Evolutionary conservation across 2,113 vertebrate genomes (phyloP).

Genomic region (Osmerus mordax): DNA sequence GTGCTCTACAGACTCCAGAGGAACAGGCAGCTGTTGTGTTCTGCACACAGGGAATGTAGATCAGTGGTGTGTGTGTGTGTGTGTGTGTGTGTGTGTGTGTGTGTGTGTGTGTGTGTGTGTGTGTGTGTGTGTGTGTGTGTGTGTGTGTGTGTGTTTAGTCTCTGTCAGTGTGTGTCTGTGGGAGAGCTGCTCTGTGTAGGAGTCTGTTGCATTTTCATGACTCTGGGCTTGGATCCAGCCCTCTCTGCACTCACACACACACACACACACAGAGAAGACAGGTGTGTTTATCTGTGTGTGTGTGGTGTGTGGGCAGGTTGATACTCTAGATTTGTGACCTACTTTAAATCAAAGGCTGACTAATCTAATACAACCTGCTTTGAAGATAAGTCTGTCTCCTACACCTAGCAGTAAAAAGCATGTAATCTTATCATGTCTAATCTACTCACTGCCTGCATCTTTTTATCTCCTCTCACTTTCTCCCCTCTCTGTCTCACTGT

Average conservation of each 20-base stretch:
- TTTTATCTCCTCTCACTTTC: too few species aligned
- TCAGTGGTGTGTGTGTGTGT: not conserved
- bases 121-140: not conserved
- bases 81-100: not conserved
- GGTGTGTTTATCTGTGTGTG: conserved; percentile 25
- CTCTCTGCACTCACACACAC: conserved; percentile 14
- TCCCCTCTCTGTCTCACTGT: too few species aligned
- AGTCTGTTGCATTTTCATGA: conserved; percentile 29
- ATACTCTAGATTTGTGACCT: not conserved
- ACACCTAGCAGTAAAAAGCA: not conserved
- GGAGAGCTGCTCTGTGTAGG: conserved; percentile 31
- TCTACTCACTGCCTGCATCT: not conserved
- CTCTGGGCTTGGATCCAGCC: conserved; percentile 33
- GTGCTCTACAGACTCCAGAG: not conserved
- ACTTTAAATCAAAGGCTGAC: not conserved
- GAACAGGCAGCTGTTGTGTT: too few species aligned
- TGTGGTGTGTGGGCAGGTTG: not conserved
- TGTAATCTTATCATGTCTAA: conserved; percentile 13
- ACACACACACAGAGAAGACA: conserved; percentile 20
- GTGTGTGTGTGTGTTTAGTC: too few species aligned
- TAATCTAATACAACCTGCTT: conserved; percentile 6
- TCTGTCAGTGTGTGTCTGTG: not conserved
- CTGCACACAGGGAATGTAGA: too few species aligned
- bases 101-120: conserved; percentile 13
- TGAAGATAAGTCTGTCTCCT: conserved; percentile 32